Conservation (phyloP, 2,888 invertebrate species). For the Spilosoma lubricipeda region DNA sequence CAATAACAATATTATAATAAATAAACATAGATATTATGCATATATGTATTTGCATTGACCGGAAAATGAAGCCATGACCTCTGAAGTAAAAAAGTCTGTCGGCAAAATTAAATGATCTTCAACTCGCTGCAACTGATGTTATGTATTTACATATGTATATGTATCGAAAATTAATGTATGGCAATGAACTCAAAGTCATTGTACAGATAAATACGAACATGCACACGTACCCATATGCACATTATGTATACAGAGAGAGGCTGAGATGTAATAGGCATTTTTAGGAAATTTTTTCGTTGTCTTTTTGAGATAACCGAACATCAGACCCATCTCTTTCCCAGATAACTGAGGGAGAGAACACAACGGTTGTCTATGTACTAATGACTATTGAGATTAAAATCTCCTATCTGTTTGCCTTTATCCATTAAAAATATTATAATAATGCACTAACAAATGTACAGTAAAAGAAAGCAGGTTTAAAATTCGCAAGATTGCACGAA, state of each 20-base stretch:
- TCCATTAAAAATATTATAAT: neutral
- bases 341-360: too few species aligned
- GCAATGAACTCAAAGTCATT: neutral
- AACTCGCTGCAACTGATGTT: neutral
- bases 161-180: neutral
- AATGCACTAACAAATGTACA: neutral
- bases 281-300: too few species aligned
- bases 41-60: neutral
- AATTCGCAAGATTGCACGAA: conserved; percentile 19
- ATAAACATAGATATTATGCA: neutral
- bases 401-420: neutral
- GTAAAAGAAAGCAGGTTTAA: conserved; percentile 16
- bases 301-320: neutral
- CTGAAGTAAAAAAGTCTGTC: neutral
- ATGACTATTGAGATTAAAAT: too few species aligned
- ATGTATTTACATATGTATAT: neutral
- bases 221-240: neutral
- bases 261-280: neutral
- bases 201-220: neutral
- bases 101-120: neutral
- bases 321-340: neutral
- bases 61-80: neutral
- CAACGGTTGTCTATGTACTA: neutral
- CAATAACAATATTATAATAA: neutral
- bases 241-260: neutral